Conservation (phyloP, 92 coral and sea anemone species). For the Heteractis magnifica region DNA sequence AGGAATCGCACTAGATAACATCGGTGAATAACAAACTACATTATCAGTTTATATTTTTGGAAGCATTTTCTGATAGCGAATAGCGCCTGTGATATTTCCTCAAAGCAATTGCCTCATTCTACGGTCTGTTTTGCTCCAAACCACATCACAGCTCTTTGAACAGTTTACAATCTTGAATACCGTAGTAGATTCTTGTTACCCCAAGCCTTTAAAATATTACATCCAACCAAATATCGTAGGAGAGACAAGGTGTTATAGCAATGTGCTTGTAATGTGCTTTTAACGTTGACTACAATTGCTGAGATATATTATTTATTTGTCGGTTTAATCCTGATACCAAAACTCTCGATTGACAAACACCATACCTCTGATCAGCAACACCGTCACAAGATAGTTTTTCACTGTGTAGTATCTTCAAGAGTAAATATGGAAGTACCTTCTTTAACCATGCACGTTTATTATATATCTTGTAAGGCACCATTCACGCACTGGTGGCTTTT, state of each 20-base stretch:
- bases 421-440: not conserved
- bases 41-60: not conserved
- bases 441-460: not conserved
- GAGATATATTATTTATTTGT: not conserved
- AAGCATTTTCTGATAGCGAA: not conserved
- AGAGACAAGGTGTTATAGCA: not conserved
- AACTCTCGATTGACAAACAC: not conserved
- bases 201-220: too few relatives aligned
- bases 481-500: constrained; percentile 13
- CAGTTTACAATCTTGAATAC: too few relatives aligned
- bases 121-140: too few relatives aligned
- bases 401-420: not conserved
- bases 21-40: not conserved
- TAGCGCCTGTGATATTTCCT: not conserved
- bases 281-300: not conserved
- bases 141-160: not conserved
- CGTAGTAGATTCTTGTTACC: too few relatives aligned
- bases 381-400: not conserved
- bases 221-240: not conserved
- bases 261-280: constrained; percentile 2
- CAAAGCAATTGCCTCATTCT: not conserved
- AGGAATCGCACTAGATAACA: not conserved
- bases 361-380: not conserved
- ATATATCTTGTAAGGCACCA: not conserved
- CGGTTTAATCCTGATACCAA: not conserved